Evolutionary conservation across 2,888 invertebrate species (phyloP).

Genomic region (Caradrina kadenii): DNA sequence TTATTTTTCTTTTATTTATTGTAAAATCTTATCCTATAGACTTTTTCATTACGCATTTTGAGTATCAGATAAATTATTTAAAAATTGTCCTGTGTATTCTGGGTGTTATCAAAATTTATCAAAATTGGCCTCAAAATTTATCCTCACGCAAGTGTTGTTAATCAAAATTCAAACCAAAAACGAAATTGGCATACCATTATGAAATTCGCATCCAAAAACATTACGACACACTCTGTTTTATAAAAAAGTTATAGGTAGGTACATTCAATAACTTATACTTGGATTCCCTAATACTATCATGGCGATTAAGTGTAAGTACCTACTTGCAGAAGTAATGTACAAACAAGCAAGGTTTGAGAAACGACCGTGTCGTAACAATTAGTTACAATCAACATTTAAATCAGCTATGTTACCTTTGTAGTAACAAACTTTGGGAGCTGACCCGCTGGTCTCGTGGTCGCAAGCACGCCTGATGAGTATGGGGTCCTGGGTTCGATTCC

Average conservation of each 20-base stretch:
- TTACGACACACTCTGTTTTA: slow-evolving; percentile 78
- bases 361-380: too few species aligned
- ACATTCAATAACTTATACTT: not conserved
- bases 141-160: slow-evolving; percentile 65
- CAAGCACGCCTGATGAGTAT: too few species aligned
- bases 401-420: too few species aligned
- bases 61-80: slow-evolving; percentile 60
- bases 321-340: too few species aligned
- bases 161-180: slow-evolving; percentile 64
- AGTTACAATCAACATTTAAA: too few species aligned
- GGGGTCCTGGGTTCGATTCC: too few species aligned
- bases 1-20: slow-evolving; percentile 59
- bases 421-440: too few species aligned
- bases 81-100: slow-evolving; percentile 77
- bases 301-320: too few species aligned
- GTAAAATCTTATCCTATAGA: slow-evolving; percentile 53
- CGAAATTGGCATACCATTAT: slow-evolving; percentile 80
- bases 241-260: not conserved
- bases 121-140: slow-evolving; percentile 76
- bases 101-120: slow-evolving; percentile 65
- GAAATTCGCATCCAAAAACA: slow-evolving; percentile 47
- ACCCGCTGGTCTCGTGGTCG: too few species aligned
- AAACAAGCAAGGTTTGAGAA: too few species aligned
- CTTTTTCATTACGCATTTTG: slow-evolving; percentile 63
- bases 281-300: too few species aligned